Evolutionary conservation across 2,888 invertebrate genomes (phyloP).

Genomic region (Thymelicus acteon): DNA sequence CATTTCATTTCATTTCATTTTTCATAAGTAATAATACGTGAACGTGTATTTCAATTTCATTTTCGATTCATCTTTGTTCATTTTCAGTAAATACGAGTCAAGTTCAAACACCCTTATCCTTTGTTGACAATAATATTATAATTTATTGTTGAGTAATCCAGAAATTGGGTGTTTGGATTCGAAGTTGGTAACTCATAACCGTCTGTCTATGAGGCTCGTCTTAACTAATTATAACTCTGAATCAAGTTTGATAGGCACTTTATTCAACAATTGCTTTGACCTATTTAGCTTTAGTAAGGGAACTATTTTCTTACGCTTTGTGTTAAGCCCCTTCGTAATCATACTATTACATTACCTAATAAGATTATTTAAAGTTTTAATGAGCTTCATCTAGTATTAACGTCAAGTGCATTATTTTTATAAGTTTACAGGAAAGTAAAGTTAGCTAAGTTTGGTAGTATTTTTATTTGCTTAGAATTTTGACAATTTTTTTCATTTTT

Average conservation of each 20-base stretch:
- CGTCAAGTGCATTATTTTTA: background rate
- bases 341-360: background rate
- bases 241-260: conserved; percentile 21
- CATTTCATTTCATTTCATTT: too few relatives aligned
- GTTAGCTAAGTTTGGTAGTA: too few relatives aligned
- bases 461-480: too few relatives aligned
- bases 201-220: conserved; percentile 4
- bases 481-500: too few relatives aligned
- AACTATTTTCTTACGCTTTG: conserved; percentile 5
- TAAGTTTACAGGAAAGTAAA: background rate
- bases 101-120: too few relatives aligned
- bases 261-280: conserved; percentile 17
- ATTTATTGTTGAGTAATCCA: background rate
- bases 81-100: too few relatives aligned
- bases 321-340: conserved; percentile 1
- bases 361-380: background rate
- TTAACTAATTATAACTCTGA: conserved; percentile 21
- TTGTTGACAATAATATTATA: too few relatives aligned
- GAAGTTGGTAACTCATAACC: conserved; percentile 13
- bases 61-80: too few relatives aligned
- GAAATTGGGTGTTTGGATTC: conserved; percentile 7
- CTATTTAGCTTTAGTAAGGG: conserved; percentile 2
- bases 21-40: too few relatives aligned
- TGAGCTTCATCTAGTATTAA: background rate
- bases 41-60: too few relatives aligned